Conservation (phyloP, 2,113 vertebrate species). For the Onychostoma macrolepis region DNA sequence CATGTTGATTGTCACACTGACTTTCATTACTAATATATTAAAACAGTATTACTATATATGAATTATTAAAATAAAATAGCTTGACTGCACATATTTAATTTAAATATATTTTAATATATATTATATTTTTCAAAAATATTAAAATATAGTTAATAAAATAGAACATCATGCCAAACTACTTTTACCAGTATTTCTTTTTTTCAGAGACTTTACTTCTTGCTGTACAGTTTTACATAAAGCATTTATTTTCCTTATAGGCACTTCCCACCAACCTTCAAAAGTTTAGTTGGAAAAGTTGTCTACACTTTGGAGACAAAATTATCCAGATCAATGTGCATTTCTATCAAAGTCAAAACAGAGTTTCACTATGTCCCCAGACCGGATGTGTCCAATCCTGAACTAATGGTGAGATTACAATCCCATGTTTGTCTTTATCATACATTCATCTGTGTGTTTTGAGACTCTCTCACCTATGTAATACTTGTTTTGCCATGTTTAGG, state of each 20-base stretch:
- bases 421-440: neutral
- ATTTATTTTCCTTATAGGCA: slow-evolving; percentile 41
- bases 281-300: slow-evolving; percentile 63
- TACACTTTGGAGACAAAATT: slow-evolving; percentile 69
- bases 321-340: slow-evolving; percentile 67
- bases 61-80: neutral
- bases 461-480: neutral
- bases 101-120: neutral
- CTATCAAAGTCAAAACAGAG: slow-evolving; percentile 55
- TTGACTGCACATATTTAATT: neutral
- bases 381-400: slow-evolving; percentile 11
- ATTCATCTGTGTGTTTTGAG: neutral
- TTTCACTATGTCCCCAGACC: slow-evolving; percentile 64
- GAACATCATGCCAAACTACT: too few species aligned
- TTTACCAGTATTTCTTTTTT: neutral
- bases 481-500: slow-evolving; percentile 56
- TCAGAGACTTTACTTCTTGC: neutral
- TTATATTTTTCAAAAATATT: too few species aligned
- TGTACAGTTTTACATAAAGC: neutral
- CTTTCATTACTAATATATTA: too few species aligned
- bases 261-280: slow-evolving; percentile 68
- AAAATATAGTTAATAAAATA: too few species aligned
- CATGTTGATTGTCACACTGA: neutral
- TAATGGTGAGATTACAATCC: slow-evolving; percentile 62
- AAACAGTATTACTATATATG: too few species aligned